Evolutionary conservation across 2,113 vertebrate species (phyloP).

Genomic region (Oxyura jamaicensis): DNA sequence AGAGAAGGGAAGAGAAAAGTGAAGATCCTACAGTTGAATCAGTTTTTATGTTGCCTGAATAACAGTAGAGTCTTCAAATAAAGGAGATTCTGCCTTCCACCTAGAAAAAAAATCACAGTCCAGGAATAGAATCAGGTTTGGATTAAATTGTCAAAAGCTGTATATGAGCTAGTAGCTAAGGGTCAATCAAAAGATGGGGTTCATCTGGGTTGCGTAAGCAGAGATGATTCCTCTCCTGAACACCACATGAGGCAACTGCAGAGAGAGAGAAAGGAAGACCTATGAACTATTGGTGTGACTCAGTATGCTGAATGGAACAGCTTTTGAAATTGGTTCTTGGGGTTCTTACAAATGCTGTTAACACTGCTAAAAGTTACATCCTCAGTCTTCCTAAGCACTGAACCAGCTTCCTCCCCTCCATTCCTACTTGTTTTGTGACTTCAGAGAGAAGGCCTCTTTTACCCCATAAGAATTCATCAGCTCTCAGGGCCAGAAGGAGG

Average conservation of each 20-base stretch:
- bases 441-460: not conserved
- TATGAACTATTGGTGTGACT: not conserved
- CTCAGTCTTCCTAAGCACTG: not conserved
- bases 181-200: not conserved
- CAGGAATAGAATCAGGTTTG: not conserved
- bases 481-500: not conserved
- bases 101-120: not conserved
- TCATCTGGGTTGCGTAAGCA: not conserved
- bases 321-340: not conserved
- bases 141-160: not conserved
- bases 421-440: not conserved
- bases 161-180: not conserved
- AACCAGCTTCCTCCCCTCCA: not conserved
- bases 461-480: not conserved
- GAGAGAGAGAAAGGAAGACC: not conserved
- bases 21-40: not conserved
- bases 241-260: not conserved
- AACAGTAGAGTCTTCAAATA: not conserved
- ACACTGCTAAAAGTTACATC: not conserved
- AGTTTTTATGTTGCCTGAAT: not conserved
- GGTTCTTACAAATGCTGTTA: not conserved
- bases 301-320: not conserved
- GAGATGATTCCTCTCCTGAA: not conserved
- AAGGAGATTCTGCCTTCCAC: not conserved
- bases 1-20: not conserved